Conservation (phyloP, 2,113 vertebrate species). For the Cryptomyrus ogoouensis region DNA sequence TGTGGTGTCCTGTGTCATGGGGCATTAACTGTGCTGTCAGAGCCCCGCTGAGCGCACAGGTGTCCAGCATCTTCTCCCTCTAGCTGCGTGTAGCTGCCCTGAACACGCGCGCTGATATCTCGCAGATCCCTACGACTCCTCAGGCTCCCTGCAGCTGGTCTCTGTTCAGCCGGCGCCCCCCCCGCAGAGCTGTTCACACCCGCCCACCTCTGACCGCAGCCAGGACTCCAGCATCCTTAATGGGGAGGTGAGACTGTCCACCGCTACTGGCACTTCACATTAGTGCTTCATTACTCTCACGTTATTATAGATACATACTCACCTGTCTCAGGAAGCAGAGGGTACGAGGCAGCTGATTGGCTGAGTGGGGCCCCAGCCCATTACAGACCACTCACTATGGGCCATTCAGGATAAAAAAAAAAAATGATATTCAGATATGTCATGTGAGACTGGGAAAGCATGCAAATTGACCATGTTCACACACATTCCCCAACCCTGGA, state of each 20-base stretch:
- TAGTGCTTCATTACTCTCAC: neutral
- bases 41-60: neutral
- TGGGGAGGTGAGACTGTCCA: conserved; percentile 73
- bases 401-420: neutral
- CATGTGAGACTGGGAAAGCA: neutral
- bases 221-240: conserved; percentile 83
- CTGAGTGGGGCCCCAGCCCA: neutral
- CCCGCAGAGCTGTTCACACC: conserved; percentile 71
- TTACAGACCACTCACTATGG: neutral
- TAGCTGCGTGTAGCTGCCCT: conserved; percentile 52
- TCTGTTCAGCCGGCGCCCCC: conserved; percentile 82
- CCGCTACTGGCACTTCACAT: too few species aligned
- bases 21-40: neutral
- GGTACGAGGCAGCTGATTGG: neutral
- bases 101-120: conserved; percentile 54
- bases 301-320: neutral
- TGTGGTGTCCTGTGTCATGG: neutral
- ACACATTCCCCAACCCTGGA: neutral
- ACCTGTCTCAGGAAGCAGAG: neutral
- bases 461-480: neutral
- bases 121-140: conserved; percentile 81
- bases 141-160: conserved; percentile 87
- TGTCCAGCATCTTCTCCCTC: neutral
- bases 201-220: conserved; percentile 74
- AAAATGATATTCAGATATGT: neutral